Evolutionary conservation across 2,888 invertebrate species (phyloP).

Genomic region (Entomobrya multifasciata): DNA sequence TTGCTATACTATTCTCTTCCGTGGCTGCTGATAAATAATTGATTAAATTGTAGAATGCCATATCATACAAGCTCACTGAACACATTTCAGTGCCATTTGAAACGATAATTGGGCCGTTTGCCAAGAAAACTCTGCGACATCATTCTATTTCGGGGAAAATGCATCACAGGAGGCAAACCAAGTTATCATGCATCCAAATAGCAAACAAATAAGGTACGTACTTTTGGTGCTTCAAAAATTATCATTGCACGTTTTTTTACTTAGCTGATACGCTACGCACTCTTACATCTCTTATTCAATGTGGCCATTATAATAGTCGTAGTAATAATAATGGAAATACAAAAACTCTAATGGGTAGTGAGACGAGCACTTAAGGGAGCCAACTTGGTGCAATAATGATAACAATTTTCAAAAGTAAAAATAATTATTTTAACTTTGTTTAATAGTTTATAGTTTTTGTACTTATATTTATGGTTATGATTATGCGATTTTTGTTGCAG

Average conservation of each 20-base stretch:
- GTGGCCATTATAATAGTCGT: too few relatives aligned
- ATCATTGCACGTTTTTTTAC: too few relatives aligned
- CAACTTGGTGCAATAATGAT: too few relatives aligned
- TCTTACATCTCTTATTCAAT: too few relatives aligned
- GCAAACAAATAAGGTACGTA: too few relatives aligned
- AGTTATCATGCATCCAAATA: too few relatives aligned
- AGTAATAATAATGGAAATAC: too few relatives aligned
- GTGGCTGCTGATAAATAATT: slow-evolving; percentile 50
- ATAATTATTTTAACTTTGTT: neutral
- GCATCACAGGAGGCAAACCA: neutral
- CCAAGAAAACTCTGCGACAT: slow-evolving; percentile 32
- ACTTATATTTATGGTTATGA: neutral
- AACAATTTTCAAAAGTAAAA: neutral
- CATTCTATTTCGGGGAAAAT: neutral
- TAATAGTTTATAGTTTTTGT: neutral
- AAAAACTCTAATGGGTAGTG: too few relatives aligned
- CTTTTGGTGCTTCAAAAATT: too few relatives aligned
- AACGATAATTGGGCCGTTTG: slow-evolving; percentile 62
- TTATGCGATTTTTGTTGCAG: slow-evolving; percentile 19
- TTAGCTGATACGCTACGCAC: too few relatives aligned
- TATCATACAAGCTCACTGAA: neutral
- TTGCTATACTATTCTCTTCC: neutral
- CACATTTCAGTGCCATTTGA: slow-evolving; percentile 55
- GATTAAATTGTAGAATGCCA: slow-evolving; percentile 47
- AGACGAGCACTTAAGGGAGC: too few relatives aligned